Evolutionary conservation across 2,888 invertebrate genomes (phyloP).

Genomic region (Zygothrica quintamaculata): DNA sequence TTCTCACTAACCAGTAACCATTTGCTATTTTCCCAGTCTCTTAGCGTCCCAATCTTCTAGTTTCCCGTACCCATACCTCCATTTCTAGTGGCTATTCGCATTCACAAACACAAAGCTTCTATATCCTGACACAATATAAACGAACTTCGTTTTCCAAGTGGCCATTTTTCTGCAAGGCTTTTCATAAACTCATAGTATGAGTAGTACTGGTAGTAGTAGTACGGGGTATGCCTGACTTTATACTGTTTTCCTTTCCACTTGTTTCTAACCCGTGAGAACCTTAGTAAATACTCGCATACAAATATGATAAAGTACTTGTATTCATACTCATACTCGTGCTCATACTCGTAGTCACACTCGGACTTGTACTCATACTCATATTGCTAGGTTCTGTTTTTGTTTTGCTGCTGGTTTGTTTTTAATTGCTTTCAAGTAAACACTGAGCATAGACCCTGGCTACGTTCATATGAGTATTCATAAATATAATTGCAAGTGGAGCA

Average conservation of each 20-base stretch:
- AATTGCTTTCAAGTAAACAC: conserved; percentile 78
- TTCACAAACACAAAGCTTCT: conserved; percentile 67
- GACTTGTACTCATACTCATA: conserved; percentile 21
- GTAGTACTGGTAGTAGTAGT: background rate
- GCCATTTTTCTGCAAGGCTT: conserved; percentile 77
- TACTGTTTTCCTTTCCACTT: conserved; percentile 18
- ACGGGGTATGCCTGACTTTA: background rate
- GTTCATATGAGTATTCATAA: conserved; percentile 55
- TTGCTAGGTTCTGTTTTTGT: conserved; percentile 30
- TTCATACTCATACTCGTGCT: background rate
- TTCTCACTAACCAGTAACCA: background rate
- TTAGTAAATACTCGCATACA: conserved; percentile 69
- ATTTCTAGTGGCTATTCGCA: conserved; percentile 26
- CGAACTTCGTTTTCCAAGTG: conserved; percentile 80
- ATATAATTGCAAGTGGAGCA: conserved; percentile 71
- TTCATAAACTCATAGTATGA: conserved; percentile 27
- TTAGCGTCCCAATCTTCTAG: background rate
- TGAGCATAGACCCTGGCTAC: conserved; percentile 65
- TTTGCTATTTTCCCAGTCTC: conserved; percentile 16
- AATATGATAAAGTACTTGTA: conserved; percentile 69
- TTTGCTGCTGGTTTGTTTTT: conserved; percentile 62
- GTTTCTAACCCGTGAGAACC: conserved; percentile 47
- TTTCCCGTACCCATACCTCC: conserved; percentile 1
- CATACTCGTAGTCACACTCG: background rate
- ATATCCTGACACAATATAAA: conserved; percentile 79